phyloP scores from a whole-genome alignment of 2,888 invertebrate genomes.

The Idaea biselata region DNA sequence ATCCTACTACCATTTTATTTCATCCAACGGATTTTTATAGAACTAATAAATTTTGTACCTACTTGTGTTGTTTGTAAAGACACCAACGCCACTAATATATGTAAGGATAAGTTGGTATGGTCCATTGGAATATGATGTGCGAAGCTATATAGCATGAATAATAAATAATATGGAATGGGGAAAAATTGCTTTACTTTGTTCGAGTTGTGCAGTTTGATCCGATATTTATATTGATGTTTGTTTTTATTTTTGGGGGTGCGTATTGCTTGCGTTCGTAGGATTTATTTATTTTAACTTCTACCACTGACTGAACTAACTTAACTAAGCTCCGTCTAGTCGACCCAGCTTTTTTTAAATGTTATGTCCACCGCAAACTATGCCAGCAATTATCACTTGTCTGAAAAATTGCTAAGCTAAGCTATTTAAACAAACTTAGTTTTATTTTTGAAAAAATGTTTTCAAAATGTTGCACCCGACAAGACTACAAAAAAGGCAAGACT shows the following conservation, averaged over 20 bases:
- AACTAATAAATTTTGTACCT: background rate
- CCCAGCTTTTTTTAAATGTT: no score
- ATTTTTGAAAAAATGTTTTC: no score
- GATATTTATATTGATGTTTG: constrained; percentile 3
- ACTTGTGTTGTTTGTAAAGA: background rate
- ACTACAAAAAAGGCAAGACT: no score
- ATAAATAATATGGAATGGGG: constrained; percentile 18
- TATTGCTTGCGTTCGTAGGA: background rate
- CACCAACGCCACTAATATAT: background rate
- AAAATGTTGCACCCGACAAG: no score
- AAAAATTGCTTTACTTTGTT: constrained; percentile 26
- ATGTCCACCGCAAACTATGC: no score
- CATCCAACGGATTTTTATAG: background rate
- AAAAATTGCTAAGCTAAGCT: no score
- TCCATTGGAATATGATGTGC: constrained; percentile 27
- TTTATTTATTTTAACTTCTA: no score
- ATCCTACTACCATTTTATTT: constrained; percentile 4
- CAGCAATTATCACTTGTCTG: no score
- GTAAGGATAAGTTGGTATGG: background rate
- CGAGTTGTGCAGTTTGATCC: constrained; percentile 4
- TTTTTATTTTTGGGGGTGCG: background rate
- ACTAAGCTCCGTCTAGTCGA: no score
- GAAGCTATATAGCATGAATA: constrained; percentile 37
- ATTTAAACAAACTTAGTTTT: no score
- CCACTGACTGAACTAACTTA: no score